These are phyloP conservation scores for Eptatretus atami DNA, from an alignment of 2,797 vertebrate species.

Conservation along the genomic window DNA sequence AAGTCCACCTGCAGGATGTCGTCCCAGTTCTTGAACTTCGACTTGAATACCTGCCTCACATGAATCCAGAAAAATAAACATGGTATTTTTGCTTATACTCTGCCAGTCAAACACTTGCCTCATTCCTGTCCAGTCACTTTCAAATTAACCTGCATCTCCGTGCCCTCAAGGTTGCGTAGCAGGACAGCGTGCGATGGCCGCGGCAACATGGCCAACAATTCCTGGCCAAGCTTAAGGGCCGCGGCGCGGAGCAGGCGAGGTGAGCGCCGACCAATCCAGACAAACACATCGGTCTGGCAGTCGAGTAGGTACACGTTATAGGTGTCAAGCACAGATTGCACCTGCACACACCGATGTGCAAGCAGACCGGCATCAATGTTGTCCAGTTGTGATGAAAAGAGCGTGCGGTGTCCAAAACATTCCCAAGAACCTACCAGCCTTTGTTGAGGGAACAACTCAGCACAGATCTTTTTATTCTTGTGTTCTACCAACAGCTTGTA, in stretches of 20 bases:
- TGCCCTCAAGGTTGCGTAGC: slow-evolving; percentile 69
- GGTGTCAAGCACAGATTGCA: slow-evolving; percentile 76
- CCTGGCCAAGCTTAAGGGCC: slow-evolving; percentile 73
- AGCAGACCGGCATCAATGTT: background rate
- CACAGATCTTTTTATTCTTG: slow-evolving; percentile 39
- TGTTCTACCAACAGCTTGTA: slow-evolving; percentile 90
- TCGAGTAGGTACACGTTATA: slow-evolving; percentile 82
- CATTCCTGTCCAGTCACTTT: too few relatives aligned
- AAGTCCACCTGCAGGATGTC: slow-evolving; percentile 79
- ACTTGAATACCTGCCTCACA: slow-evolving; percentile 46
- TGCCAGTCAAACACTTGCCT: too few relatives aligned
- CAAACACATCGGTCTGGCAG: slow-evolving; percentile 87
- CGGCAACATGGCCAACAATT: slow-evolving; percentile 76
- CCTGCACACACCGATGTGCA: slow-evolving; percentile 12
- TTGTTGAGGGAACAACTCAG: slow-evolving; percentile 51
- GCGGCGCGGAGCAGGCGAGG: slow-evolving; percentile 64
- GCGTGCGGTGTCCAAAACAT: background rate
- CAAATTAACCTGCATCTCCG: slow-evolving; percentile 43
- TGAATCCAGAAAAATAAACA: too few relatives aligned
- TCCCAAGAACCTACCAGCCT: slow-evolving; percentile 31
- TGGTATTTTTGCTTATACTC: too few relatives aligned
- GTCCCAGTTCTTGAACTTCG: slow-evolving; percentile 96
- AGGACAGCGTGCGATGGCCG: slow-evolving; percentile 58
- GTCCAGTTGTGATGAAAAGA: background rate
- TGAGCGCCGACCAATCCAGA: slow-evolving; percentile 87